A percentile compares a stretch with the other conserved stretches of the same genome.
Evolutionary conservation across 2,113 vertebrate species (phyloP).

Genomic region (Clarias macrocephalus): DNA sequence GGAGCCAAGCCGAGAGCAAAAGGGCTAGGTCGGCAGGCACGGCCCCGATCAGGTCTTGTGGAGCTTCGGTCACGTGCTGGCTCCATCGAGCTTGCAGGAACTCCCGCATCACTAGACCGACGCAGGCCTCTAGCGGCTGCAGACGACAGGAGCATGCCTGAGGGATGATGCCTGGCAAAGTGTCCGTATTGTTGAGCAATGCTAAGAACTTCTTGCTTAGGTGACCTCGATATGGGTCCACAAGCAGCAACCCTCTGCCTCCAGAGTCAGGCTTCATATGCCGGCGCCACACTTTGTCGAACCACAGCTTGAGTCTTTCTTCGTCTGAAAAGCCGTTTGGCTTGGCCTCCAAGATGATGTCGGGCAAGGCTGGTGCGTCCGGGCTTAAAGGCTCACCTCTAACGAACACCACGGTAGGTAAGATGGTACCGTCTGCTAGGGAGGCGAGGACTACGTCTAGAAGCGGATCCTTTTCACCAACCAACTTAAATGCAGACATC

Average conservation of each 20-base stretch:
- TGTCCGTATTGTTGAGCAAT: constrained; percentile 65
- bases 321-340: constrained; percentile 75
- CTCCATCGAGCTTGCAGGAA: constrained; percentile 87
- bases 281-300: constrained; percentile 72
- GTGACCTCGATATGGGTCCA: constrained; percentile 84
- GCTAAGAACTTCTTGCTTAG: constrained; percentile 70
- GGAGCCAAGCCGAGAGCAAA: constrained; percentile 83
- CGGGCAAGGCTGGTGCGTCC: constrained; percentile 56
- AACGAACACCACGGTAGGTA: constrained; percentile 75
- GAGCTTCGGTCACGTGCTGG: constrained; percentile 68
- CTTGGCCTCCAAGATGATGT: constrained; percentile 70
- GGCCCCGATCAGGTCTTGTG: constrained; percentile 61
- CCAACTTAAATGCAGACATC: constrained; percentile 74
- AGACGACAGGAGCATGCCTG: constrained; percentile 78
- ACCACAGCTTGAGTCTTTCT: constrained; percentile 77
- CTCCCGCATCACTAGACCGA: constrained; percentile 78
- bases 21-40: constrained; percentile 70
- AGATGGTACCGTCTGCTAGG: constrained; percentile 77
- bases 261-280: constrained; percentile 63
- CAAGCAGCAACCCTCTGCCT: constrained; percentile 75
- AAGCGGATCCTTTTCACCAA: constrained; percentile 74
- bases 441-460: constrained; percentile 77
- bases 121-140: constrained; percentile 85
- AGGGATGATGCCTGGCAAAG: constrained; percentile 76
- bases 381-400: constrained; percentile 53